Evolutionary conservation across 2,888 invertebrate species (phyloP), one percentile per base, ranked within the genome.

Genomic region (Cyaniris semiargus): DNA sequence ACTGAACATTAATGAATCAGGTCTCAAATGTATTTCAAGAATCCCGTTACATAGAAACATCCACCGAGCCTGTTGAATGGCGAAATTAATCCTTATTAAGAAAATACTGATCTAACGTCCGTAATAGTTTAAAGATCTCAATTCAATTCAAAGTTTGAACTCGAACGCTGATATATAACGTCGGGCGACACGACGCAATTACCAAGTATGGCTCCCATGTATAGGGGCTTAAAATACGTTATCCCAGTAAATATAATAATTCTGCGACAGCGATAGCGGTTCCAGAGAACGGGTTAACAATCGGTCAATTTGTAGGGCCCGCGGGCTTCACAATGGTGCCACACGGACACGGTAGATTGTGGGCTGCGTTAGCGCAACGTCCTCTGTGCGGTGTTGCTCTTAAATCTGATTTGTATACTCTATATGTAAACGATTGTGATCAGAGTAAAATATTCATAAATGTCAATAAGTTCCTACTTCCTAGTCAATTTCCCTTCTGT

Each of bases 281-380:
- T 89, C 85, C 88, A 86, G 82, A 86, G 88, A 86, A 89, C 88
- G 87, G 87, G 90, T 89, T 92, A 91, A 93, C 93, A 93, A 93
- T 93, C 90, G 91, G 91, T 92, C 93, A 93, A 93, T 94, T 93
- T 92, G 93, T 93, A 90, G 86, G 81, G 87, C 88, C 87, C 83
- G 86, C 85, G 86, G 90, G 84, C 83, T 83, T 84, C 82, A 92
- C 92, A 92, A 92, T 91, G 85, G 89, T 84, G 82, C 85, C 88
- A 31, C 66, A 31, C 13, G 23, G 13, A 10, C 27, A n/a, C n/a
- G n/a, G n/a, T n/a, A n/a, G 7, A 6, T 31, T 27, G 27, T 66
- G 66, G 23, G 60, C 10, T 66, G 66, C 66, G 66, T 66, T 23
- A 23, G 10, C 27, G 5, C 66, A 21, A 27, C 66, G 27, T 27